Percentiles rank a stretch among this genome's conserved stretches.
phyloP scores from a whole-genome alignment of 1,140 invertebrate genomes.

The Cydia splendana region DNA sequence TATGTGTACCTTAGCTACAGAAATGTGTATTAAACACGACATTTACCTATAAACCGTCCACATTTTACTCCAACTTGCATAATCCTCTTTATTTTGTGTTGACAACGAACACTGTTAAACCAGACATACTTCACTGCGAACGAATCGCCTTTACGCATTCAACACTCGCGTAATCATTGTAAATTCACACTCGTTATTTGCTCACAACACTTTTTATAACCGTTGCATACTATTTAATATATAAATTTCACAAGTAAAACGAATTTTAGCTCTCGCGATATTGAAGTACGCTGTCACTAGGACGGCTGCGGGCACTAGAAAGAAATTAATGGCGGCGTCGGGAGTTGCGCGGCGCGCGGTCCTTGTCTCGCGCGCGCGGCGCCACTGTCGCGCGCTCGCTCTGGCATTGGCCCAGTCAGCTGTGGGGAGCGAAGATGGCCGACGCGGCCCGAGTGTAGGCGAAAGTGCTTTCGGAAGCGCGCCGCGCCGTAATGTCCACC shows the following conservation, averaged over 20 bases:
- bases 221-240: constrained; percentile 63
- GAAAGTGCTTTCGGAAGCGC: constrained; percentile 72
- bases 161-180: constrained; percentile 57
- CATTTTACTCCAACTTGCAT: constrained; percentile 76
- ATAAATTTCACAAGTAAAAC: constrained; percentile 75
- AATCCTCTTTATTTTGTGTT: constrained; percentile 75
- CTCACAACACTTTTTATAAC: constrained; percentile 44
- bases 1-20: not conserved
- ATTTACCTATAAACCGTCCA: constrained; percentile 73
- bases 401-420: constrained; percentile 65
- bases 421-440: constrained; percentile 63
- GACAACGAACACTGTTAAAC: constrained; percentile 68
- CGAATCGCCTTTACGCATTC: constrained; percentile 45
- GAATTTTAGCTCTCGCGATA: constrained; percentile 56
- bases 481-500: constrained; percentile 48
- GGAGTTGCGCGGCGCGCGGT: constrained; percentile 62
- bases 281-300: constrained; percentile 72
- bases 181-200: constrained; percentile 48
- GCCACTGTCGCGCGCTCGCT: constrained; percentile 48
- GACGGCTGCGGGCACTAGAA: constrained; percentile 68
- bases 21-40: constrained; percentile 35
- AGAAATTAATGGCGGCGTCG: constrained; percentile 73
- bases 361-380: constrained; percentile 47
- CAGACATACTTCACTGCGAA: constrained; percentile 57
- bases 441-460: constrained; percentile 59